Evolutionary conservation across 2,797 vertebrate genomes (phyloP).

Genomic region (Chiroxiphia lanceolata): DNA sequence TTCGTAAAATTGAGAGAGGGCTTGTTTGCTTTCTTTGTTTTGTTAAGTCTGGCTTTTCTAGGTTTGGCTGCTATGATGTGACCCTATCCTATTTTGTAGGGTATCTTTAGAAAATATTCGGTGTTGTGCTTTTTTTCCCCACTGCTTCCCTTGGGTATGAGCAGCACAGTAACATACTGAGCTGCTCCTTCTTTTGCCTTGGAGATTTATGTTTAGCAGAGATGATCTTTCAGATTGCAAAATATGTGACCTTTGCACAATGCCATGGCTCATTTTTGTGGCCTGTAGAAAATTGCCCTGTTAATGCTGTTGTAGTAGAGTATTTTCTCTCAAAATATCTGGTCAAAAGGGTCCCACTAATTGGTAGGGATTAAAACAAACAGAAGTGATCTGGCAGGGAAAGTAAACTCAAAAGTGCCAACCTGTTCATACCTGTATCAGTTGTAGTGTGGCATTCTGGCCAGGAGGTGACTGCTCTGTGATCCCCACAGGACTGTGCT

Average conservation of each 20-base stretch:
- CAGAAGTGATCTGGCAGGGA: neutral
- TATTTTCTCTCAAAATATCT: neutral
- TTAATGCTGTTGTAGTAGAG: neutral
- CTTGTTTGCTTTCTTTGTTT: neutral
- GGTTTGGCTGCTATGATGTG: neutral
- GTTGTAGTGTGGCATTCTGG: neutral
- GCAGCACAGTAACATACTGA: neutral
- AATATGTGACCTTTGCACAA: constrained; percentile 39
- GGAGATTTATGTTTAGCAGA: neutral
- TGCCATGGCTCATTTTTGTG: constrained; percentile 42
- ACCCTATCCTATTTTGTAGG: neutral
- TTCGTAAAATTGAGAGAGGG: neutral
- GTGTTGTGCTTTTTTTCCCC: neutral
- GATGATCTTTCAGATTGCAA: constrained; percentile 1
- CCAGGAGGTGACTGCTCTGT: neutral
- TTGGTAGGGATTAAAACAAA: neutral
- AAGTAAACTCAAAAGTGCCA: neutral
- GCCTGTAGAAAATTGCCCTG: neutral
- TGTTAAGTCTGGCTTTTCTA: neutral
- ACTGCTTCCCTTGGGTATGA: neutral
- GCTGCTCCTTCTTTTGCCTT: neutral
- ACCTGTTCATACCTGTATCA: neutral
- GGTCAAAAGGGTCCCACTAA: neutral
- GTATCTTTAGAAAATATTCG: neutral
- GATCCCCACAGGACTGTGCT: neutral